Percentiles rank a stretch among this genome's conserved stretches.
These are phyloP conservation scores for Sturnira hondurensis DNA, from an alignment of 2,113 vertebrate species.

Conservation along the genomic window DNA sequence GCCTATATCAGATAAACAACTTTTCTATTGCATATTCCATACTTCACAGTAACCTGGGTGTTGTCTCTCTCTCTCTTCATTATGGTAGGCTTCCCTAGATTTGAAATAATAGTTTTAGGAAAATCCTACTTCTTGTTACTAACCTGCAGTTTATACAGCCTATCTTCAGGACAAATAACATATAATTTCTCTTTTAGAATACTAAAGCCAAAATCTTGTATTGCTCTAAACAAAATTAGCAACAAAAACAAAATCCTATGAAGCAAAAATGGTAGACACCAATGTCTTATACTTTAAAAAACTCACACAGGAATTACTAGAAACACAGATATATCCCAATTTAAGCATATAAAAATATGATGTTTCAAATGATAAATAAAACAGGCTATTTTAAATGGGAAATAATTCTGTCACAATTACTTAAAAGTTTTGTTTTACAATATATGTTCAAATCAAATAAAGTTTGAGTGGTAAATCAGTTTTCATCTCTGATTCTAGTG, in stretches of 20 bases:
- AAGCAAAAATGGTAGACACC: conserved; percentile 42
- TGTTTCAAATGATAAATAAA: conserved; percentile 44
- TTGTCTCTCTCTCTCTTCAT: conserved; percentile 10
- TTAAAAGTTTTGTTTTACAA: conserved; percentile 44
- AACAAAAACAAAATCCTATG: conserved; percentile 16
- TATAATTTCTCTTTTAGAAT: conserved; percentile 50
- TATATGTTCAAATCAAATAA: conserved; percentile 39
- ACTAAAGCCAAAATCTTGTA: conserved; percentile 43
- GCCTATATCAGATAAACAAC: conserved; percentile 51
- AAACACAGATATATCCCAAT: neutral
- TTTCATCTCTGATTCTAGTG: conserved; percentile 19
- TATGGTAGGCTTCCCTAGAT: conserved; percentile 34
- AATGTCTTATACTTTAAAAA: conserved; percentile 25
- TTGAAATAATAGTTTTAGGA: conserved; percentile 36
- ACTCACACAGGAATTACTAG: conserved; percentile 18
- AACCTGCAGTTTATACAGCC: conserved; percentile 46
- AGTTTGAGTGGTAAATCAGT: conserved; percentile 28
- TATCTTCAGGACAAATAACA: conserved; percentile 35
- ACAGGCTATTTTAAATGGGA: conserved; percentile 29
- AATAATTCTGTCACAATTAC: conserved; percentile 28
- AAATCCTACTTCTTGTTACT: conserved; percentile 26
- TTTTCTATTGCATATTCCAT: conserved; percentile 30
- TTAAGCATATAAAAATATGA: neutral
- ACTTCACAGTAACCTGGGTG: conserved; percentile 53
- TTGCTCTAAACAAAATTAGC: conserved; percentile 42